Conservation (phyloP, 2,888 invertebrate genomes). For the Macrosoma leucophasiata region DNA sequence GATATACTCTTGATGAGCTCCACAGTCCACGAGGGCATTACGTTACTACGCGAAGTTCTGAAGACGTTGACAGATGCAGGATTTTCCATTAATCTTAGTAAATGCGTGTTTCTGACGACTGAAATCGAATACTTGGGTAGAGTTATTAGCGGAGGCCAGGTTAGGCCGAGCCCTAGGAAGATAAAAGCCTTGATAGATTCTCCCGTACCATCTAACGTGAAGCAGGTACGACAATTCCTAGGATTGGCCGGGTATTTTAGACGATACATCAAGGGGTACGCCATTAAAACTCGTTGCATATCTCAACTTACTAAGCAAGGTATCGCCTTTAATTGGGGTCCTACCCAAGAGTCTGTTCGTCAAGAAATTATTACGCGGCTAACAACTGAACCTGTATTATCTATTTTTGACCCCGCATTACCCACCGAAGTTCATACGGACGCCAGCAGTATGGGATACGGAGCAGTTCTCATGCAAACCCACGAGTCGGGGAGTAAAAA, state of each 20-base stretch:
- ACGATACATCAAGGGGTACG: constrained; percentile 16
- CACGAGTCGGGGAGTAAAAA: constrained; percentile 5
- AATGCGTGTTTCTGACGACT: constrained; percentile 13
- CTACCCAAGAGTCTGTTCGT: constrained; percentile 7
- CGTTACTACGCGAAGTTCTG: constrained; percentile 4
- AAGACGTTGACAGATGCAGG: constrained; percentile 16
- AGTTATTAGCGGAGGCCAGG: constrained; percentile 20
- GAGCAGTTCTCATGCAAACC: constrained; percentile 5
- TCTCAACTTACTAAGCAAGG: constrained; percentile 11
- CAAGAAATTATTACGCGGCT: constrained; percentile 6
- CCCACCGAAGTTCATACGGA: constrained; percentile 5
- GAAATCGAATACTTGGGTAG: constrained; percentile 26
- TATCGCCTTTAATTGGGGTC: constrained; percentile 12
- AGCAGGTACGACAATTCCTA: constrained; percentile 25
- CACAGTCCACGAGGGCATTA: neutral
- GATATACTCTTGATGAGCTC: constrained; percentile 11
- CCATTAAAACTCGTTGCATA: constrained; percentile 12
- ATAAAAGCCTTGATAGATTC: constrained; percentile 20
- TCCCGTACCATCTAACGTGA: constrained; percentile 19
- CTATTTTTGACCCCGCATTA: constrained; percentile 10
- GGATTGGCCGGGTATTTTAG: constrained; percentile 29
- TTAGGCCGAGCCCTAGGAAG: constrained; percentile 22
- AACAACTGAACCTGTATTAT: constrained; percentile 11
- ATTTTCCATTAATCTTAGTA: constrained; percentile 21
- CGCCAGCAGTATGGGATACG: constrained; percentile 7